Evolutionary conservation across 2,113 vertebrate species (phyloP), one percentile per base, ranked within the genome.

Genomic region (Pan paniscus): DNA sequence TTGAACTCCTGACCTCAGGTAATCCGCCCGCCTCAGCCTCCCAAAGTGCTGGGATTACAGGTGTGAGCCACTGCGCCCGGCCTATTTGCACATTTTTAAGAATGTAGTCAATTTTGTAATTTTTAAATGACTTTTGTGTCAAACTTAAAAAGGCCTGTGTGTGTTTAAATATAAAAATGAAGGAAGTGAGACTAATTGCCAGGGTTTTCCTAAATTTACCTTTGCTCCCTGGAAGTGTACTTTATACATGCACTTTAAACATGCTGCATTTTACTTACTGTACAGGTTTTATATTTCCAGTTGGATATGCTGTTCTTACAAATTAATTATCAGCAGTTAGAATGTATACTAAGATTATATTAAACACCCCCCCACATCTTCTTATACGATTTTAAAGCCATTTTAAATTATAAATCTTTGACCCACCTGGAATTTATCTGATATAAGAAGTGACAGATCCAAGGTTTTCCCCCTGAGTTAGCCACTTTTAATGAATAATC

Each of bases 91-190:
- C 59, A 90, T 86, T 83, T 75, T 85, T 72, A 55, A 96, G 40
- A 85, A 85, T 25, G 25, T 40, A 59, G 8, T 75, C 57, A 55
- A 48, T 46, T 76, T 94, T 72, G 52, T 40, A 59, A 57, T 92
- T 50, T n/a, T 43, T 46, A 76, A 72, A 68, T 48, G 78, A 92
- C 23, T 64, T 87, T 72, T 89, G 55, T 64, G 16, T 84, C 70
- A 67, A 72, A 75, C 30, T 89, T 73, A 25, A 76, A 55, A 88
- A 92, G 52, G 78, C 38, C 50, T 75, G 11, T 27, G 32, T 85
- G 70, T 70, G n/a, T 94, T 94, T 73, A 90, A 61, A 92, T n/a
- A 50, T 86, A n/a, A 89, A 93, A 68, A 80, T 84, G 50, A 96
- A 88, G 22, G 30, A 79, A 20, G 40, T 76, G 22, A 73, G 4